Conservation (phyloP, 2,888 invertebrate genomes). For the Rhopalosiphum nymphaeae region DNA sequence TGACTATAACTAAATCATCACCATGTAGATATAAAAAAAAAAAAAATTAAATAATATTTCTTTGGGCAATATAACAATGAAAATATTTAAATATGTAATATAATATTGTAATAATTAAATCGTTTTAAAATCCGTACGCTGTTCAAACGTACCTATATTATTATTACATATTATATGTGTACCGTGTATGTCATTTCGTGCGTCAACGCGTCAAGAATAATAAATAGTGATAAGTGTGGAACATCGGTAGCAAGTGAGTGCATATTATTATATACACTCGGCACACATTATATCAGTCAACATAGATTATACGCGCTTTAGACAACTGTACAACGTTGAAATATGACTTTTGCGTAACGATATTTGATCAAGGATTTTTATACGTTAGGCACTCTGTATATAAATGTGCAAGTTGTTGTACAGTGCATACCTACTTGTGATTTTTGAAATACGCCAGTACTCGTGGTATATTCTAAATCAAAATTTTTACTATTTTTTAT, state of each 20-base stretch:
- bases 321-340: background rate
- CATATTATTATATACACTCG: background rate
- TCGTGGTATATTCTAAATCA: background rate
- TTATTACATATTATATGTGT: background rate
- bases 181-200: background rate
- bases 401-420: background rate
- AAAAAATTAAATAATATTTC: background rate
- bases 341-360: conserved; percentile 16
- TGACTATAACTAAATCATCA: background rate
- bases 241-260: background rate
- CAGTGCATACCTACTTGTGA: background rate
- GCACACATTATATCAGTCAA: conserved; percentile 4
- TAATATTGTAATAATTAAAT: background rate
- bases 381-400: background rate
- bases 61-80: background rate
- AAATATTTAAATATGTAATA: background rate
- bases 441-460: too few species aligned
- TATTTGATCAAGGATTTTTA: conserved; percentile 4
- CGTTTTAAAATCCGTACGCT: background rate
- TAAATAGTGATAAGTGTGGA: background rate
- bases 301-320: background rate
- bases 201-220: background rate
- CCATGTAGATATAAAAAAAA: background rate
- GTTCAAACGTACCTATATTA: background rate
- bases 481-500: background rate